Base-by-base conservation (phyloP, 1,140 invertebrate genomes). In the Diachasma alloeum region DNA sequence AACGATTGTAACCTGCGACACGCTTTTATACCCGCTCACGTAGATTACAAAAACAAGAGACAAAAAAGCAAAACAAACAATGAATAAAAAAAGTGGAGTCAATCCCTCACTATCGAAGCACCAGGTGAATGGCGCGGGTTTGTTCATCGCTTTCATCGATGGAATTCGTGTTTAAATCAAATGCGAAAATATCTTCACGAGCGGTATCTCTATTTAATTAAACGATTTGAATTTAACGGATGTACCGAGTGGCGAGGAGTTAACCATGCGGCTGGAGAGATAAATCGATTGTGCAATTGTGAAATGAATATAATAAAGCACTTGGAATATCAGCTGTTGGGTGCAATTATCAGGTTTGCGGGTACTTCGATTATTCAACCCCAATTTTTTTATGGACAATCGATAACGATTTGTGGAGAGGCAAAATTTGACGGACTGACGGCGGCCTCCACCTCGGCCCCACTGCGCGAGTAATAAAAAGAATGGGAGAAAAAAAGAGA, bases 331-430 rank as follows among this genome's bases (percentile, higher is more conserved):
- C 59, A 63, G 9, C 24, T 31, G 22, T 19, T 10, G 19, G 59
- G 59, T 31, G 67, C 31, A 46, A 72, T 31, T 72, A 72, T 72
- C 44, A 31, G 19, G n/a, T 72, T 53, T 24, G 24, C 15, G 19
- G 13, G 17, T 19, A 13, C n/a, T 72, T 37, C 67, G 59, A 39
- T 72, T 72, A 46, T 72, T 72, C 24, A 22, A 9, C 69, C 13
- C n/a, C 10, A 15, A 36, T 39, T 70, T 72, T 72, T 42, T 72
- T 48, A 72, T 72, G 44, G 69, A 48, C 17, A 72, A 72, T 72
- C 69, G 69, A 48, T 44, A 72, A 11, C 69, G 69, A 72, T 19
- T 26, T 63, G 59, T 26, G 69, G 19, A 48, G 36, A 19, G 42
- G 39, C n/a, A 15, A 70, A 46, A 42, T 72, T 72, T 72, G 69